Conservation (phyloP, 2,888 invertebrate species). For the Drosophila atroscutellata region DNA sequence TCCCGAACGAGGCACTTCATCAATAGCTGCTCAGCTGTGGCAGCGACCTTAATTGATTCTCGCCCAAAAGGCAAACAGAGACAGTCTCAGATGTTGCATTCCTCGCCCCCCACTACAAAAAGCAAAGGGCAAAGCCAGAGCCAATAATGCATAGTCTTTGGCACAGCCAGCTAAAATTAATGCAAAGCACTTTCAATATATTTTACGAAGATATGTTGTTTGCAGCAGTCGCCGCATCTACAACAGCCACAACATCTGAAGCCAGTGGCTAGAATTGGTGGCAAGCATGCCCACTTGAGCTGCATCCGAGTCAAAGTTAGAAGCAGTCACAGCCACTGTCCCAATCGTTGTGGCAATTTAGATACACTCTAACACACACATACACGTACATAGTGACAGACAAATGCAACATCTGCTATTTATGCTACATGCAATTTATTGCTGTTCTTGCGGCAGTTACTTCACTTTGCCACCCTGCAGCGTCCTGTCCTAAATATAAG, state of each 20-base stretch:
- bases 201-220: constrained; percentile 60
- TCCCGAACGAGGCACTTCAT: constrained; percentile 25
- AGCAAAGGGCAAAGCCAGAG: constrained; percentile 15
- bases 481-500: constrained; percentile 20
- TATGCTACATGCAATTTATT: constrained; percentile 77
- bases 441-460: constrained; percentile 63
- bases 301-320: constrained; percentile 19
- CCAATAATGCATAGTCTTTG: constrained; percentile 43
- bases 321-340: constrained; percentile 43
- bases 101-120: neutral
- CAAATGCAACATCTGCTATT: constrained; percentile 66
- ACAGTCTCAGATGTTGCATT: neutral
- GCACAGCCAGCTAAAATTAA: constrained; percentile 50
- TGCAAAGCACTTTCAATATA: constrained; percentile 71
- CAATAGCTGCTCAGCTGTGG: constrained; percentile 10
- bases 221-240: constrained; percentile 24
- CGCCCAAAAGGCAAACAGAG: constrained; percentile 7
- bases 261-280: constrained; percentile 7
- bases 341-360: constrained; percentile 56
- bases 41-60: constrained; percentile 62
- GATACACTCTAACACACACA: constrained; percentile 31
- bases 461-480: constrained; percentile 40
- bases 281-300: constrained; percentile 12
- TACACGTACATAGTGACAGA: neutral
- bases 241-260: constrained; percentile 34